Evolutionary conservation across 2,797 vertebrate species (phyloP).

Genomic region (Phoxinus dragarum): DNA sequence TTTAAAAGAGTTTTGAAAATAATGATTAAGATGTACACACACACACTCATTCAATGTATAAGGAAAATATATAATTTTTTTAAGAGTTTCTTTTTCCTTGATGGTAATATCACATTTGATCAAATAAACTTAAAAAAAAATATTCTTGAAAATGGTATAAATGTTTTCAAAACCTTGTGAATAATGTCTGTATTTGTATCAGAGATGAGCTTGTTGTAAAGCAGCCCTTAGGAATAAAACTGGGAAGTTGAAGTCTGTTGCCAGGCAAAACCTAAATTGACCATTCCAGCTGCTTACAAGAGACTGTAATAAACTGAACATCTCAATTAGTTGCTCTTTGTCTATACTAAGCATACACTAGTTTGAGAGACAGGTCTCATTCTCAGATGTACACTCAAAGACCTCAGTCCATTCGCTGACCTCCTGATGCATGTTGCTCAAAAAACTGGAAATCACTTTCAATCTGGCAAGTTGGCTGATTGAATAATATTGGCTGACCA

Average conservation of each 20-base stretch:
- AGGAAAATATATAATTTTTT: no score
- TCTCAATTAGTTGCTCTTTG: no score
- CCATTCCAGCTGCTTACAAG: no score
- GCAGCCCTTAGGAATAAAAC: background rate
- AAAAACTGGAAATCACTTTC: background rate
- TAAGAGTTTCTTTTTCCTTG: background rate
- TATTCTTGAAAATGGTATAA: no score
- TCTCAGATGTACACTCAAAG: no score
- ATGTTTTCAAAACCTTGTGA: background rate
- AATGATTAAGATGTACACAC: background rate
- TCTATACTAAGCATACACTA: no score
- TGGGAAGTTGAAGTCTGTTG: background rate
- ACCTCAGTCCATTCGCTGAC: no score
- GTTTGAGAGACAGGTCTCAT: no score
- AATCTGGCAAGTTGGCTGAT: background rate
- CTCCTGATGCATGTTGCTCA: no score
- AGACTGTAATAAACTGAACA: no score
- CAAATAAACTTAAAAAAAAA: no score
- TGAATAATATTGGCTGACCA: background rate
- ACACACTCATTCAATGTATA: background rate
- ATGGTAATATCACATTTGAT: background rate
- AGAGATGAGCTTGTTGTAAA: background rate
- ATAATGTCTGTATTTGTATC: constrained; percentile 1
- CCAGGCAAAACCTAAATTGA: no score
- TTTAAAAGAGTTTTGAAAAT: background rate